Conservation (phyloP, 2,888 invertebrate genomes). For the Melanostoma scalare region DNA sequence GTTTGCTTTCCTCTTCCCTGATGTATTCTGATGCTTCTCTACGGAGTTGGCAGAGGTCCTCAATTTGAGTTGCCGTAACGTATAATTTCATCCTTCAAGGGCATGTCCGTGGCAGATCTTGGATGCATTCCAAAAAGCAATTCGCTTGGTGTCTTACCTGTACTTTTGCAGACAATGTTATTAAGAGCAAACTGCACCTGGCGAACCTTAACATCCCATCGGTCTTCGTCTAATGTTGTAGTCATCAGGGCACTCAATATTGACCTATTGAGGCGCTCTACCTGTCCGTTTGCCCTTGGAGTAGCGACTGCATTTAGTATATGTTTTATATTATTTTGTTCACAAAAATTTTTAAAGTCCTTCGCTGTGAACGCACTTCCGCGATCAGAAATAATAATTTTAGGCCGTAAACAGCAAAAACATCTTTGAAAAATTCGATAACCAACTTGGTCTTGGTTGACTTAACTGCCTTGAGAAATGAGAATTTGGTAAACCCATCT, state of each 20-base stretch:
- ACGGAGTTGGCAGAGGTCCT: not conserved
- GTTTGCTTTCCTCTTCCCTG: not conserved
- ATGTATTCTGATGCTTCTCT: not conserved
- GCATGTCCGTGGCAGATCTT: not conserved
- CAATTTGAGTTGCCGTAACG: constrained; percentile 5
- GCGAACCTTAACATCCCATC: constrained; percentile 66
- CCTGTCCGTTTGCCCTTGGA: constrained; percentile 74
- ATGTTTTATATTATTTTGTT: constrained; percentile 61
- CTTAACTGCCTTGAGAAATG: constrained; percentile 75
- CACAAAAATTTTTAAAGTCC: constrained; percentile 76
- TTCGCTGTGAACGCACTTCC: constrained; percentile 79
- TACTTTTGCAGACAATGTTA: constrained; percentile 42
- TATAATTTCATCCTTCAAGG: constrained; percentile 13
- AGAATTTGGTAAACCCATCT: constrained; percentile 79
- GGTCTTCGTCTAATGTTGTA: constrained; percentile 56
- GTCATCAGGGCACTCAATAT: constrained; percentile 64
- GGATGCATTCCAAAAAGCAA: not conserved
- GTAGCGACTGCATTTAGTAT: constrained; percentile 73
- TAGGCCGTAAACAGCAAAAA: constrained; percentile 76
- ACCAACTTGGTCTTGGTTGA: constrained; percentile 75
- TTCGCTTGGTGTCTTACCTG: not conserved
- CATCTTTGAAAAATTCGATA: constrained; percentile 74
- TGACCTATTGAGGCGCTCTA: constrained; percentile 71
- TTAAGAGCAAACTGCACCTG: constrained; percentile 71
- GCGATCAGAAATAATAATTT: constrained; percentile 77